phyloP scores from a whole-genome alignment of 2,797 vertebrate species.

The Enoplosus armatus region DNA sequence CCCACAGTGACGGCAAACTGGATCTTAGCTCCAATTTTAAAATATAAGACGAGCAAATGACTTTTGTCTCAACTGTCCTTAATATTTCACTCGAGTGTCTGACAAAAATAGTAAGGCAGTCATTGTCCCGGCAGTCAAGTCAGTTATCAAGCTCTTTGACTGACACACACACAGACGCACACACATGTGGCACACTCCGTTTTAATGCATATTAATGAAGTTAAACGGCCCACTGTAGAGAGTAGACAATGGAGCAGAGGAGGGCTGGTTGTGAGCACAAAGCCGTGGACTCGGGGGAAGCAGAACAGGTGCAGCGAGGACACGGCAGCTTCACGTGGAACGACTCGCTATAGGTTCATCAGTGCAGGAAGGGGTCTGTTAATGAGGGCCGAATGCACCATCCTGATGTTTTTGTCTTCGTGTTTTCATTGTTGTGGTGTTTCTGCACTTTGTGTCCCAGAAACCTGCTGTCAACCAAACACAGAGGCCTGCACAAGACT shows the following conservation, averaged over 20 bases:
- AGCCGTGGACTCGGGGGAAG: conserved; percentile 68
- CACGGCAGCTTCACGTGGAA: conserved; percentile 53
- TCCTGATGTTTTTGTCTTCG: not conserved
- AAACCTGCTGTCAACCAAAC: not conserved
- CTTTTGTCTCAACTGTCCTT: conserved; percentile 50
- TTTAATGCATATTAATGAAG: conserved; percentile 86
- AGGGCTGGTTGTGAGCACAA: conserved; percentile 65
- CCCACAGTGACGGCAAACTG: conserved; percentile 3
- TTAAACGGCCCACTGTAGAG: conserved; percentile 74
- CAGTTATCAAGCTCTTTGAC: conserved; percentile 57
- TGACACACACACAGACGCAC: conserved; percentile 46
- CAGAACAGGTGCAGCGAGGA: conserved; percentile 73
- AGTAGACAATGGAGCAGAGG: conserved; percentile 72
- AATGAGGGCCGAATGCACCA: not conserved
- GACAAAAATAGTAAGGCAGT: conserved; percentile 63
- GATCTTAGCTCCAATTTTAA: conserved; percentile 40
- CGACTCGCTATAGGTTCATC: conserved; percentile 47
- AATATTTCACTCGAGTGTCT: conserved; percentile 56
- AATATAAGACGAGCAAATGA: conserved; percentile 54
- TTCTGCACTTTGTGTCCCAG: not conserved
- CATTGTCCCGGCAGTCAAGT: conserved; percentile 57
- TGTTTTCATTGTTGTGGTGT: conserved; percentile 4
- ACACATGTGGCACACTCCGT: conserved; percentile 44
- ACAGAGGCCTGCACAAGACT: not conserved
- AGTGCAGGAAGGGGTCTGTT: conserved; percentile 35